A percentile compares a stretch with the other conserved stretches of the same genome.
Conservation (phyloP, 2,888 invertebrate genomes). For the Archaeoteleia sp. region DNA sequence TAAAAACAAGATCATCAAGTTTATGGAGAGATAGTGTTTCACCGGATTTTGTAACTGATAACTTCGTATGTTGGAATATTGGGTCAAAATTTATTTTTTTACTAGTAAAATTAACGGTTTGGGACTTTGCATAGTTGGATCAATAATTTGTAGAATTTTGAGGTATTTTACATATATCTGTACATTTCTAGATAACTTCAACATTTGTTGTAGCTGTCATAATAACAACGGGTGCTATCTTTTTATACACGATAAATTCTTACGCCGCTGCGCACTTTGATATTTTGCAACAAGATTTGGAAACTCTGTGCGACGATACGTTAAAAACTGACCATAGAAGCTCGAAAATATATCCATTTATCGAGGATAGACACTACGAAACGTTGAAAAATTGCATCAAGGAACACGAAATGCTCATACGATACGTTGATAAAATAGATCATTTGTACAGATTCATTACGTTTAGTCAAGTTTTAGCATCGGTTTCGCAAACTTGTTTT, state of each 20-base stretch:
- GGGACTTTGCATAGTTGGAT: background rate
- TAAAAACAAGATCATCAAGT: too few species aligned
- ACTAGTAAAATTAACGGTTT: background rate
- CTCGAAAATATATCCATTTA: background rate
- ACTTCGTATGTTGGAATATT: too few species aligned
- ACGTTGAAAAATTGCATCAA: slow-evolving; percentile 27
- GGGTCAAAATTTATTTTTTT: too few species aligned
- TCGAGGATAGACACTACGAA: slow-evolving; percentile 13
- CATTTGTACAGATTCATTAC: slow-evolving; percentile 40
- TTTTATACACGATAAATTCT: slow-evolving; percentile 28
- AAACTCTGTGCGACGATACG: slow-evolving; percentile 5
- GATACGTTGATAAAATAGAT: slow-evolving; percentile 45
- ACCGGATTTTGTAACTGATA: too few species aligned
- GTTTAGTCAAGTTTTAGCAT: slow-evolving; percentile 49
- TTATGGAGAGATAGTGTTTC: too few species aligned
- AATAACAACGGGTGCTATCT: slow-evolving; percentile 23
- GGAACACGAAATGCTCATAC: slow-evolving; percentile 51
- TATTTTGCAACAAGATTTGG: slow-evolving; percentile 28
- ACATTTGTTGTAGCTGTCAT: slow-evolving; percentile 31
- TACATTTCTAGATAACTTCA: slow-evolving; percentile 29
- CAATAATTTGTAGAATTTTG: background rate
- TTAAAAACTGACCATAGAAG: background rate
- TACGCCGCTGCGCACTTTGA: slow-evolving; percentile 34
- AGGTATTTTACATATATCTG: too few species aligned
- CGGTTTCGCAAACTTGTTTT: slow-evolving; percentile 52